phyloP scores from a whole-genome alignment of 2,888 invertebrate species.

The Pollenia griseotomentosa region DNA sequence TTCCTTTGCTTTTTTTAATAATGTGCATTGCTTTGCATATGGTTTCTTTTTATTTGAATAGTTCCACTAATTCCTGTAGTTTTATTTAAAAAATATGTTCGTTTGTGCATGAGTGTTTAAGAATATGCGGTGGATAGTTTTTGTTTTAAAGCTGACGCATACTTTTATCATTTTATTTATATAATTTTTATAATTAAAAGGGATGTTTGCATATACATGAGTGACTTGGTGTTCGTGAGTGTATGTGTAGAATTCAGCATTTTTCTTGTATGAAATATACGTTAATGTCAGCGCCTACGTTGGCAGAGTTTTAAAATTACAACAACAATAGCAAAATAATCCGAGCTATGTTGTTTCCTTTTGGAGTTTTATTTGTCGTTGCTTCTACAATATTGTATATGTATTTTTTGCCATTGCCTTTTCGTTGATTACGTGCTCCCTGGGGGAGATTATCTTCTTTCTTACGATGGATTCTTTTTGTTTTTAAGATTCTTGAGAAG shows the following conservation, averaged over 20 bases:
- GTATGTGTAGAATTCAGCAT: constrained; percentile 26
- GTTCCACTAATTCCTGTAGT: constrained; percentile 59
- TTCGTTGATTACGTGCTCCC: constrained; percentile 52
- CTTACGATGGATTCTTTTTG: constrained; percentile 55
- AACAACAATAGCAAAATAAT: constrained; percentile 47
- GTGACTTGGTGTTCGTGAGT: constrained; percentile 17
- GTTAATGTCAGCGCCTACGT: not conserved
- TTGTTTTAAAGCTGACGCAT: constrained; percentile 67
- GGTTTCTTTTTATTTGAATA: constrained; percentile 46
- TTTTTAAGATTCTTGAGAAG: constrained; percentile 47
- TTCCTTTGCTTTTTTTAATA: constrained; percentile 51
- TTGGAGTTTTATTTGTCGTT: constrained; percentile 37
- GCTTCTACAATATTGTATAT: constrained; percentile 25
- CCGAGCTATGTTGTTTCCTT: constrained; percentile 55
- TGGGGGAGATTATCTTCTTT: constrained; percentile 66
- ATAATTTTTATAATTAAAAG: constrained; percentile 54
- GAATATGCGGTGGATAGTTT: not conserved
- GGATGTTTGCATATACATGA: constrained; percentile 60
- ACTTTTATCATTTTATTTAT: not conserved
- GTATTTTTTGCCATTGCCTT: constrained; percentile 42
- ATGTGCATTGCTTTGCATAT: constrained; percentile 58
- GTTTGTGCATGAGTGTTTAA: constrained; percentile 10
- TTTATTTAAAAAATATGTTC: constrained; percentile 9
- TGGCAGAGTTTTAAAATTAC: constrained; percentile 49
- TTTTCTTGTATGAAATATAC: constrained; percentile 31